Base-by-base conservation (phyloP, 2,113 vertebrate genomes). In the Paedocypris sp. region DNA sequence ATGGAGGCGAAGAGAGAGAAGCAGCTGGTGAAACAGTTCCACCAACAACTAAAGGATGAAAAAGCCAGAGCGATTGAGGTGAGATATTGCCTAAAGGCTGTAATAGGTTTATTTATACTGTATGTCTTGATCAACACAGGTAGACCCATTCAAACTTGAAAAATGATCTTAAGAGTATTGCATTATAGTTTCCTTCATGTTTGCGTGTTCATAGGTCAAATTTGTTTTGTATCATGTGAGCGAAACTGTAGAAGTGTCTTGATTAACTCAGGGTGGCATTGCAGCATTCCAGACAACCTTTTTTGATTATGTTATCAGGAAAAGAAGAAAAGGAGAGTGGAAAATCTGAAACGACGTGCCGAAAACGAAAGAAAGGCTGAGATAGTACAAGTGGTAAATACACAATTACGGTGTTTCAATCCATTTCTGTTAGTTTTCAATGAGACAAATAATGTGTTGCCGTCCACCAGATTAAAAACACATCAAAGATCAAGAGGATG, bases 351-450 rank as follows among this genome's bases (percentile, higher is more conserved):
- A 58, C 85, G 91, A 13, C 81, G 90, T 0, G 79, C 82, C 41
- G 92, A 91, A 66, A 98, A 95, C 0, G 91, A 93, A 63, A 80
- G 87, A 46, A 93, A 87, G 72, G 85, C 89, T 0, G 92, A 97
- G 73, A 76, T 95, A 0, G 92, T 97, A 9, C 92, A 98, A 87
- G 92, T 98, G 90, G 93, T 97, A 80, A 57, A 13, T 57, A 10
- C 53, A 67, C 90, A 5, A 31, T 19, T 2, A 1, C 9, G 8
- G 1, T 11, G 5, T 32, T 2, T 8, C 8, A 36, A n/a, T 36
- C n/a, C n/a, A n/a, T 36, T 36, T 36, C 35, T 6, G 13, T 36
- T 8, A 1, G 4, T n/a, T 4, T 36, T 10, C 2, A 36, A n/a
- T 36, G 11, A 36, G 13, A 8, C 4, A 10, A 6, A 13, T 31